These are phyloP conservation scores for Luperina testacea DNA, from an alignment of 2,888 invertebrate genomes.

Conservation along the genomic window DNA sequence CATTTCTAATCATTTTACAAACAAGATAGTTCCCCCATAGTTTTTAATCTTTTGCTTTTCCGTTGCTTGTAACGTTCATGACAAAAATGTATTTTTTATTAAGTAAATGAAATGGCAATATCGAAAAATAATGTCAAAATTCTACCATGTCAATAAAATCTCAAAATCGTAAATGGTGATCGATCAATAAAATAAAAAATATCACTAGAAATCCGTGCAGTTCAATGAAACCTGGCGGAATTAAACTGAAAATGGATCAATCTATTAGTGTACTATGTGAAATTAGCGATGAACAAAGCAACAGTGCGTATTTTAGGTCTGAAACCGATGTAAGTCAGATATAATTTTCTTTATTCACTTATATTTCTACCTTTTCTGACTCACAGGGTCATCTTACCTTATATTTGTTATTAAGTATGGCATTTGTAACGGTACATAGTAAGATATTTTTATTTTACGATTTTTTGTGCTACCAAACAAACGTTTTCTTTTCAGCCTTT, in stretches of 20 bases:
- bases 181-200: conserved; percentile 5
- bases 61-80: neutral
- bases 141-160: conserved; percentile 53
- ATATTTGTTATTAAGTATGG: neutral
- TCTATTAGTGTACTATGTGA: neutral
- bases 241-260: conserved; percentile 33
- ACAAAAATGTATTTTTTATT: neutral
- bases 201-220: neutral
- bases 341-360: neutral
- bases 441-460: neutral
- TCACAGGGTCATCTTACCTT: neutral
- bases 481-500: conserved; percentile 52
- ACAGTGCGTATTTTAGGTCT: conserved; percentile 1
- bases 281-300: conserved; percentile 1
- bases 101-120: conserved; percentile 3
- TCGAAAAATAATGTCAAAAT: conserved; percentile 23
- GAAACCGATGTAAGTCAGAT: conserved; percentile 52
- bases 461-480: neutral
- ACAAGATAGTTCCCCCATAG: neutral
- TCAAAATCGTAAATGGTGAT: neutral
- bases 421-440: neutral
- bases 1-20: too few species aligned
- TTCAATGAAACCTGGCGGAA: conserved; percentile 20
- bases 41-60: neutral
- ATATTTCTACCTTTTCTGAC: neutral